These are phyloP conservation scores for Ciconia maguari DNA, from an alignment of 2,113 vertebrate genomes.

Conservation along the genomic window DNA sequence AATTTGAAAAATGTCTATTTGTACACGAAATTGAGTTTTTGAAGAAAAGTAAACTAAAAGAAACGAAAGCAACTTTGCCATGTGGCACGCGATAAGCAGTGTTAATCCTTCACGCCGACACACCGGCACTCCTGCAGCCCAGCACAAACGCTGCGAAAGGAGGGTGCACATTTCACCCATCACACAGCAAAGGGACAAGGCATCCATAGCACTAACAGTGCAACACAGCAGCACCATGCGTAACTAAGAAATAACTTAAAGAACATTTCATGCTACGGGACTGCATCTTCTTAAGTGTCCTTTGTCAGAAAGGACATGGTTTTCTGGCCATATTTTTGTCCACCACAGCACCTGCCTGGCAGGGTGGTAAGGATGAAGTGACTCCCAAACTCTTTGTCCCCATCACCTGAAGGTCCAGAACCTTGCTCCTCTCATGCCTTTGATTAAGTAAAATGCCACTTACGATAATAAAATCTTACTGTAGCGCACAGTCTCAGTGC, in stretches of 20 bases:
- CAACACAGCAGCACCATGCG: too few species aligned
- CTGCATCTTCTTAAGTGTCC: not conserved
- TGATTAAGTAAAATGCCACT: not conserved
- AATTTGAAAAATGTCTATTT: not conserved
- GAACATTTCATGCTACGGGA: not conserved
- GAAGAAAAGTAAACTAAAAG: not conserved
- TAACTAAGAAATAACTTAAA: not conserved
- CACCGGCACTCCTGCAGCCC: not conserved
- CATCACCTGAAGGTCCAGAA: not conserved
- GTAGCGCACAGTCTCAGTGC: not conserved
- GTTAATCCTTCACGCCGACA: rapidly evolving
- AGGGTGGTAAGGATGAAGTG: not conserved
- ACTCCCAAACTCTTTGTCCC: not conserved
- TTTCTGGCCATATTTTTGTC: not conserved
- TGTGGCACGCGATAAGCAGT: rapidly evolving
- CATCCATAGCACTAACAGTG: rapidly evolving
- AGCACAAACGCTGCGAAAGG: not conserved
- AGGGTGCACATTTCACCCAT: not conserved
- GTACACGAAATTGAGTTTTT: not conserved
- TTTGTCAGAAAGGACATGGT: not conserved
- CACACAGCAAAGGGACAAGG: not conserved
- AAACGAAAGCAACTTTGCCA: not conserved
- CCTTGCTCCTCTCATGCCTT: not conserved
- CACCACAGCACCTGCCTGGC: not conserved
- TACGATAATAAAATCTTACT: not conserved